These are phyloP conservation scores for Dendrocopos noguchii DNA, from an alignment of 2,113 vertebrate species.

Conservation along the genomic window DNA sequence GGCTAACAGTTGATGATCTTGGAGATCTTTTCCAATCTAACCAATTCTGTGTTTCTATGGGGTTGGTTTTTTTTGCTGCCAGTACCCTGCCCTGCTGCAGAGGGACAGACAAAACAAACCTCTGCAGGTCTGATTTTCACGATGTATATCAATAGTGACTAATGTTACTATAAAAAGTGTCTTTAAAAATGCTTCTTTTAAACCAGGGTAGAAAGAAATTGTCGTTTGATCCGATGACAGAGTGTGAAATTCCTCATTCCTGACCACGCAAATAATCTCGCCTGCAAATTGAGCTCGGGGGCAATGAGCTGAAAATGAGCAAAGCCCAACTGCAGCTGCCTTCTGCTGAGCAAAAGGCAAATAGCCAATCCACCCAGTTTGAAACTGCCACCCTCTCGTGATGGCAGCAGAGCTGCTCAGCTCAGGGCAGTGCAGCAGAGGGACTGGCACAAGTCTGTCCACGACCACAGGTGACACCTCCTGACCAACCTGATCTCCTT, in stretches of 20 bases:
- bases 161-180: not conserved
- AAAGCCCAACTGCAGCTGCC: not conserved
- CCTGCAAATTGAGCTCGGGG: not conserved
- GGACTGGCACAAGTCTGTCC: not conserved
- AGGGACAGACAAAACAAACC: not conserved
- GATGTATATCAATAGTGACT: not conserved
- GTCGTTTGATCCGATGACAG: not conserved
- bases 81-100: not conserved
- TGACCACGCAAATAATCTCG: not conserved
- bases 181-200: not conserved
- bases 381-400: fast-evolving
- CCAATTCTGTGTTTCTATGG: not conserved
- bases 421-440: fast-evolving
- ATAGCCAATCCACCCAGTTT: fast-evolving
- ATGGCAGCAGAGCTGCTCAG: not conserved
- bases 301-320: not conserved
- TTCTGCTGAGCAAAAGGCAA: not conserved
- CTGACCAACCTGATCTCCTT: too few species aligned
- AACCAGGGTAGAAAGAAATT: not conserved
- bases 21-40: not conserved
- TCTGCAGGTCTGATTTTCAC: not conserved
- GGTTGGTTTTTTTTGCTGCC: not conserved
- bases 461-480: fast-evolving
- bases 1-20: too few species aligned
- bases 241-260: not conserved